Base-by-base conservation (phyloP, 2,113 vertebrate species). In the Xiphophorus couchianus region DNA sequence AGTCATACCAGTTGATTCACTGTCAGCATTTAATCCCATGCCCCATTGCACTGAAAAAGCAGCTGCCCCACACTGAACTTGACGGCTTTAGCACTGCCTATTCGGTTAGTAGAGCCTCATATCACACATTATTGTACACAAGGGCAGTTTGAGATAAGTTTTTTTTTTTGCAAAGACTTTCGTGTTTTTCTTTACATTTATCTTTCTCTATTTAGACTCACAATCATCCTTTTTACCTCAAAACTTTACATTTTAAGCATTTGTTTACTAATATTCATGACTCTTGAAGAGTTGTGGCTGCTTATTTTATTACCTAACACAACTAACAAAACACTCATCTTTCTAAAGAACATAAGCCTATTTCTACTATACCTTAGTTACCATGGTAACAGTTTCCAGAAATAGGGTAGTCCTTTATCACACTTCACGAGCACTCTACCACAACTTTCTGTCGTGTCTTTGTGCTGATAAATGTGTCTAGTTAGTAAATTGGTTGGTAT, bases 11-110 rank as follows among this genome's bases (percentile, higher is more conserved):
- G 71, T 83, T 88, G 89, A 88, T 85, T 84, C 80, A 62, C 61
- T 81, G 85, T 87, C 87, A 81, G 88, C 85, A 69, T 86, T 89
- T 91, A 91, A 91, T 91, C 79, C 83, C 76, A 86, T 64, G 71
- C 79, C 84, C 76, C 77, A 62, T 15, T 83, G 85, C 84, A 76
- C 85, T 77, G 78, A 77, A 87, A 82, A 89, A 83, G 78, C 48
- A 77, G 69, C 11, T 62, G 51, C 61, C 62, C 76, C 35, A n/a
- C 71, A 68, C 62, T 74, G 37, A 82, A 74, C 85, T 86, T 81
- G 73, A 74, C 64, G 69, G 86, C 82, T 81, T 84, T 48, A 77
- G 37, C 76, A 27, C 68, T 58, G 54, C 73, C 77, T 78, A 27
- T 72, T 35, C n/a, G 73, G 35, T 58, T 60, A 37, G 54, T 30